phyloP scores from a whole-genome alignment of 2,888 invertebrate genomes.

The Halocaridina rubra region DNA sequence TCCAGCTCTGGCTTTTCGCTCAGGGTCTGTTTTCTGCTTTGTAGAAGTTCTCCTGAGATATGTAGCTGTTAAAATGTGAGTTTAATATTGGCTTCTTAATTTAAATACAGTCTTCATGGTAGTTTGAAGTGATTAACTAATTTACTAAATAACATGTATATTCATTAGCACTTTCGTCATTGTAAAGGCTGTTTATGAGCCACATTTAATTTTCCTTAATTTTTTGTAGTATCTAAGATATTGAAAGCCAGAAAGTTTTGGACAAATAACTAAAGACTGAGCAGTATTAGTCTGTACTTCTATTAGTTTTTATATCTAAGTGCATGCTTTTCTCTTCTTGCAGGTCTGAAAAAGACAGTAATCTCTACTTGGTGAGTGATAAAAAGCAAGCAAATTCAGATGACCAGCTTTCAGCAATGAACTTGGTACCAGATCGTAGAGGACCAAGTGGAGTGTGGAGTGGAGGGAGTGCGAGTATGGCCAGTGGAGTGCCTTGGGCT shows the following conservation, averaged over 20 bases:
- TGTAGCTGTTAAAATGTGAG: slow-evolving; percentile 57
- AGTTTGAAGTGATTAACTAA: too few relatives aligned
- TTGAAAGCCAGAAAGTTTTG: too few relatives aligned
- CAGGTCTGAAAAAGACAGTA: slow-evolving; percentile 49
- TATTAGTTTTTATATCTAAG: background rate
- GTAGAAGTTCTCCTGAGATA: slow-evolving; percentile 59
- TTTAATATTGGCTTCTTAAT: too few relatives aligned
- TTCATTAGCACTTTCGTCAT: too few relatives aligned
- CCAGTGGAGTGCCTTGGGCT: background rate
- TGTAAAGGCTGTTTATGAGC: too few relatives aligned
- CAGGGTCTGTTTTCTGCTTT: slow-evolving; percentile 48
- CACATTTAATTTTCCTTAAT: too few relatives aligned
- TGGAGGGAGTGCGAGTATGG: background rate
- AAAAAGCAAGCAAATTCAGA: slow-evolving; percentile 30
- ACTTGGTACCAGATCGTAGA: slow-evolving; percentile 38
- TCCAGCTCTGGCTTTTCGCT: slow-evolving; percentile 51
- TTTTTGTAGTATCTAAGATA: too few relatives aligned
- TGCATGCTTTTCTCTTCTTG: background rate
- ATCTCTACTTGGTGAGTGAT: slow-evolving; percentile 39
- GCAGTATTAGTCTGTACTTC: background rate
- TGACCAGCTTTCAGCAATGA: slow-evolving; percentile 38
- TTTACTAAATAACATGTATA: too few relatives aligned
- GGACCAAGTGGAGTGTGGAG: background rate
- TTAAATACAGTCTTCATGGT: too few relatives aligned
- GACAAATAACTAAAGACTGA: too few relatives aligned